Conservation (phyloP, 1,140 invertebrate species). For the Euschistus heros region DNA sequence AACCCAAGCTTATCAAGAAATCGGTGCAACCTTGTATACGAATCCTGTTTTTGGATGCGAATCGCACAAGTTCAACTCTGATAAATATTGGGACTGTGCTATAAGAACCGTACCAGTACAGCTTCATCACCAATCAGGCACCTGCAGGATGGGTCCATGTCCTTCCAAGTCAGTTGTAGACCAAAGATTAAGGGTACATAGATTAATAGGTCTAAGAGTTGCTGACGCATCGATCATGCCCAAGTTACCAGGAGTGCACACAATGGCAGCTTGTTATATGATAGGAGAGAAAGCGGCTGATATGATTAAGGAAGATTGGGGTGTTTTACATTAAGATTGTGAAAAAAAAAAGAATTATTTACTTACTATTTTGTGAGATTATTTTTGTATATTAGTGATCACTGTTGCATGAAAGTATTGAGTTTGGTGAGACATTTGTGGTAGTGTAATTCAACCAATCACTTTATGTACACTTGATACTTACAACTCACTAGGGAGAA, state of each 20-base stretch:
- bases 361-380: too few relatives aligned
- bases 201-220: conserved; percentile 34
- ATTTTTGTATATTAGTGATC: too few relatives aligned
- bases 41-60: conserved; percentile 34
- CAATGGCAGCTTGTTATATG: conserved; percentile 37
- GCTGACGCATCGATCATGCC: conserved; percentile 37
- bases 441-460: too few relatives aligned
- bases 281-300: conserved; percentile 37
- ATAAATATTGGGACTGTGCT: conserved; percentile 53
- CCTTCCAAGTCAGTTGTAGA: conserved; percentile 38
- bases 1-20: conserved; percentile 47
- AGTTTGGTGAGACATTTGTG: too few relatives aligned
- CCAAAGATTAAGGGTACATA: conserved; percentile 36
- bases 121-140: conserved; percentile 43
- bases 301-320: too few relatives aligned
- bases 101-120: conserved; percentile 41
- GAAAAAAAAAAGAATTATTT: too few relatives aligned
- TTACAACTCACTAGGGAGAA: too few relatives aligned
- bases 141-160: conserved; percentile 47
- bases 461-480: too few relatives aligned
- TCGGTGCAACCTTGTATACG: conserved; percentile 24
- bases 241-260: conserved; percentile 33
- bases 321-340: too few relatives aligned
- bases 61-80: conserved; percentile 35
- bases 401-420: too few relatives aligned